Evolutionary conservation across 30 jellyfish, hydroid and myxozoan genomes (phyloP).

Genomic region (Turritopsis dohrnii): DNA sequence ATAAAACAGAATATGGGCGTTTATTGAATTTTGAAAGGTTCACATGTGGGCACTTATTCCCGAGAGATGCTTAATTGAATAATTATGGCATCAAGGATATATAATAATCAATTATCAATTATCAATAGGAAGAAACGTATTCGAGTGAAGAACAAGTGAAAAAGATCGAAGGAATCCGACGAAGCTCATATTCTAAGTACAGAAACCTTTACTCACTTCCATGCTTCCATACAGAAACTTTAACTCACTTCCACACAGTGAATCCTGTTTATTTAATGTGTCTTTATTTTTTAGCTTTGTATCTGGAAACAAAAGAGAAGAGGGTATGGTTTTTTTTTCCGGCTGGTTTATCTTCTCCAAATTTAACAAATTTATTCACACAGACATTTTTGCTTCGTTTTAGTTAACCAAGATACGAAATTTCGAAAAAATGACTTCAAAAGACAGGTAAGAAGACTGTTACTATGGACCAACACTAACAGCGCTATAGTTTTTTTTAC

Average conservation of each 20-base stretch:
- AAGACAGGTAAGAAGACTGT: not conserved
- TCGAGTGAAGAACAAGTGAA: not conserved
- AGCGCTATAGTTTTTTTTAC: no score
- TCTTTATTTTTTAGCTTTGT: not conserved
- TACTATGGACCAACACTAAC: no score
- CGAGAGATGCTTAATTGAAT: no score
- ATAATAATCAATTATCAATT: no score
- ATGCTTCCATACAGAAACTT: no score
- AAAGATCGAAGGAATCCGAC: slow-evolving; percentile 7
- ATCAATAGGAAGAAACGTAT: not conserved
- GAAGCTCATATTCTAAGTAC: slow-evolving; percentile 4
- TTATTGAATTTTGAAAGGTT: no score
- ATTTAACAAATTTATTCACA: not conserved
- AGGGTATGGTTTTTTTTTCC: not conserved
- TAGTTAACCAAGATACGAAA: not conserved
- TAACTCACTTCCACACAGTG: no score
- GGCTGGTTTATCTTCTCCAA: not conserved
- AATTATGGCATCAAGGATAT: no score
- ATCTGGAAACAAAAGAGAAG: not conserved
- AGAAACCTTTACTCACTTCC: not conserved
- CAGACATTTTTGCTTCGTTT: not conserved
- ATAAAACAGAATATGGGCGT: no score
- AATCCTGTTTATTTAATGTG: no score
- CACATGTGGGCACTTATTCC: no score
- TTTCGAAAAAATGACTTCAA: not conserved